Conservation (phyloP, 2,113 vertebrate genomes). For the Pseudorectes ferrugineus region DNA sequence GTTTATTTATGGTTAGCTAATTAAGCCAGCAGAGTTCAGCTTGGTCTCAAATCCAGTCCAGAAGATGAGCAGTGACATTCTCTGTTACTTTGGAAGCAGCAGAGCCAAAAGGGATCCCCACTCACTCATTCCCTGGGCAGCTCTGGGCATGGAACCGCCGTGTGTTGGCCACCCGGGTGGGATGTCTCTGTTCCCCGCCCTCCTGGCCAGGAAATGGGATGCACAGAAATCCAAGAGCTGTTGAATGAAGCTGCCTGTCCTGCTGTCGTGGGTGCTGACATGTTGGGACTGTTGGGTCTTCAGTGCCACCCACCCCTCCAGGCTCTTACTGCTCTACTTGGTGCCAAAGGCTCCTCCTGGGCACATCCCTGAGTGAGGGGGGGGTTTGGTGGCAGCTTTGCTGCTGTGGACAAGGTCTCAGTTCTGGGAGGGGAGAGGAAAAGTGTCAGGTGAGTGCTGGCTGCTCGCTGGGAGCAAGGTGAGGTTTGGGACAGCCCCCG, state of each 20-base stretch:
- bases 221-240: background rate
- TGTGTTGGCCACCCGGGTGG: rapidly evolving
- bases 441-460: background rate
- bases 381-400: background rate
- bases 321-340: background rate
- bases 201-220: background rate
- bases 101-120: background rate
- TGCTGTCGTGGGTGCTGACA: background rate
- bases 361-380: rapidly evolving
- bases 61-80: background rate
- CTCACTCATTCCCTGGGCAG: background rate
- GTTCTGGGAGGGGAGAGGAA: background rate
- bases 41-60: background rate
- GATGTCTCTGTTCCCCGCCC: background rate
- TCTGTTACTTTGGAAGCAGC: background rate
- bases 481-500: background rate
- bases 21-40: slow-evolving; percentile 45
- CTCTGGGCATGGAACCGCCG: rapidly evolving
- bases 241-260: background rate
- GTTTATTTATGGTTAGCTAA: slow-evolving; percentile 68
- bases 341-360: background rate
- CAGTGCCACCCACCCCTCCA: background rate
- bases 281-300: background rate
- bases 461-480: background rate
- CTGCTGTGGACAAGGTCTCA: background rate